Base-by-base conservation (phyloP, 2,888 invertebrate species). In the Argyresthia albistria region DNA sequence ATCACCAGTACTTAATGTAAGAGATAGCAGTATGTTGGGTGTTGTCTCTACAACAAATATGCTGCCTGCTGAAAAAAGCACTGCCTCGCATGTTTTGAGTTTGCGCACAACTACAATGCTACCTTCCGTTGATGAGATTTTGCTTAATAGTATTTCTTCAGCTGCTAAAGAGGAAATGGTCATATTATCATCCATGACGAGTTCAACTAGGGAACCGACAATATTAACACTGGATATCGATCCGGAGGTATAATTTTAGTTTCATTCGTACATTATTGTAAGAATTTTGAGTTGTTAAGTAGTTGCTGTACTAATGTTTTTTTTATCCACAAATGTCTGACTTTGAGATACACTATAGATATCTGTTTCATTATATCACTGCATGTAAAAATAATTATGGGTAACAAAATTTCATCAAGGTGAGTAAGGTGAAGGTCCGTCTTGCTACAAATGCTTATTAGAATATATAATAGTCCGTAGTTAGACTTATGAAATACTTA, bases 221-320 rank as follows among this genome's bases (percentile, higher is more conserved):
- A 86, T 87, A 82, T 87, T 89, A 81, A 89, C 89, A 74, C 78
- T 90, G 76, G 88, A 89, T 78, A 88, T 90, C 70, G 90, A 90
- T 87, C 89, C 89, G 73, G 86, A 89, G 89, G 90, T 90, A 89
- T 88, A 81, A 72, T 75, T 60, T 76, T 46, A 11, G 73, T 66
- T 73, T 76, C 67, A 68, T 49, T 49, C 36, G 36, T 49, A 37
- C 36, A 12, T 39, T 49, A 36, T 4, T 49, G 25, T 25, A 25
- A 25, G 25, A 25, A 25, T 6, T 25, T 25, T 25, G 25, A 25
- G 25, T 25, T 4, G 25, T 25, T 25, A 4, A 25, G 6, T 25
- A 25, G 2, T 25, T 6, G 25, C 25, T 25, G 25, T 25, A 25
- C 25, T 25, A 25, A 25, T 25, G n/a, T n/a, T 25, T 4, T 4